phyloP scores from a whole-genome alignment of 1,140 invertebrate species.

The Drosophila chauvacae region DNA sequence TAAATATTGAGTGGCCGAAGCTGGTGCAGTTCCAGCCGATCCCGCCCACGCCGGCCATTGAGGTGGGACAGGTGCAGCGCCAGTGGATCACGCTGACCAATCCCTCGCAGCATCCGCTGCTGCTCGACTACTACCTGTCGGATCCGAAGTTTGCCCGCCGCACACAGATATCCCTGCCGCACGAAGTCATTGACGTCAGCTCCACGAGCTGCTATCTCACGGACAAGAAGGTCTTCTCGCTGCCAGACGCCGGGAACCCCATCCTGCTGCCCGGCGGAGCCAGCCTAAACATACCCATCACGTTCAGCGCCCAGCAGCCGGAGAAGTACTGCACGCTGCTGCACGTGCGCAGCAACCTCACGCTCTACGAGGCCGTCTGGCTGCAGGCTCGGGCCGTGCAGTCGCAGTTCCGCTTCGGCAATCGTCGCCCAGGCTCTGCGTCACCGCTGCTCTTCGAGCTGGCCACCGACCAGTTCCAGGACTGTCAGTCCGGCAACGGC shows the following conservation, averaged over 20 bases:
- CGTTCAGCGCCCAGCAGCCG: conserved; percentile 75
- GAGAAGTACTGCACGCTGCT: conserved; percentile 84
- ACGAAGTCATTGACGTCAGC: conserved; percentile 75
- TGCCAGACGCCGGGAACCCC: conserved; percentile 51
- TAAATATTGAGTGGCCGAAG: conserved; percentile 79
- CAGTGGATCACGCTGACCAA: conserved; percentile 68
- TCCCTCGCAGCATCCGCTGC: conserved; percentile 67
- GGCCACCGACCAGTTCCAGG: conserved; percentile 91
- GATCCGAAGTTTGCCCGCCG: conserved; percentile 64
- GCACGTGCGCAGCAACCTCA: conserved; percentile 94
- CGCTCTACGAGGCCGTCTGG: conserved; percentile 93
- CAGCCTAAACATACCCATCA: conserved; percentile 84
- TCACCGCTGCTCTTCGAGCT: conserved; percentile 93
- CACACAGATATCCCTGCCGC: conserved; percentile 66
- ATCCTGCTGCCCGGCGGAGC: conserved; percentile 61
- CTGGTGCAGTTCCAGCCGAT: conserved; percentile 61
- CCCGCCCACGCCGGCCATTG: conserved; percentile 68
- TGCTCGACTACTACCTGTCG: conserved; percentile 74
- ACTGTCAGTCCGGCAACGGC: conserved; percentile 86
- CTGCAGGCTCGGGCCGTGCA: conserved; percentile 92
- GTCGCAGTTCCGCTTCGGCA: conserved; percentile 96
- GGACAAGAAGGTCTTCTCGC: conserved; percentile 65
- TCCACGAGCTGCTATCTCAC: conserved; percentile 72
- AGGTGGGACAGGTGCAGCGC: conserved; percentile 68
- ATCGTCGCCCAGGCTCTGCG: conserved; percentile 91